phyloP scores from a whole-genome alignment of 2,113 vertebrate genomes.

The Genyomyrus donnyi region DNA sequence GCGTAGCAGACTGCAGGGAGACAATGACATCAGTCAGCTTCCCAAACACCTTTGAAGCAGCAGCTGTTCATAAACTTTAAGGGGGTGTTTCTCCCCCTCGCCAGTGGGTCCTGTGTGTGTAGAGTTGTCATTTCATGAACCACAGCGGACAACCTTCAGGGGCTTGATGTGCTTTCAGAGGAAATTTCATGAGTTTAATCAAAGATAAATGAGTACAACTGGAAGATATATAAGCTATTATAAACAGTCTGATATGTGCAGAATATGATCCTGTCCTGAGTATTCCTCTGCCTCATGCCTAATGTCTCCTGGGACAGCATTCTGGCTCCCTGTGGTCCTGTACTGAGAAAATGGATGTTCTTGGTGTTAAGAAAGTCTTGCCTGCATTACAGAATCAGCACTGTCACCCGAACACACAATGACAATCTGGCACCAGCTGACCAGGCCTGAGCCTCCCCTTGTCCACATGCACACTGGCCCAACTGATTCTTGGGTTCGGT shows the following conservation, averaged over 20 bases:
- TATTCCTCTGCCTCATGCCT: not conserved
- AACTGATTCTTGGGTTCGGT: not conserved
- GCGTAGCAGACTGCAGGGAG: constrained; percentile 62
- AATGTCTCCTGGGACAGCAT: not conserved
- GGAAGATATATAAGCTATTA: not conserved
- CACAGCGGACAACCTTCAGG: not conserved
- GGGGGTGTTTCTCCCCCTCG: not conserved
- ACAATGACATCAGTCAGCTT: not conserved
- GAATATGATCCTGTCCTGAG: not conserved
- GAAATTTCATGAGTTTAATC: not conserved
- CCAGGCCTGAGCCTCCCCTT: not conserved
- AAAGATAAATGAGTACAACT: not conserved
- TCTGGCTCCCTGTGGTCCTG: not conserved
- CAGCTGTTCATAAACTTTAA: not conserved
- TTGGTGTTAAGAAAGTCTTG: not conserved
- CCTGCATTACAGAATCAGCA: not conserved
- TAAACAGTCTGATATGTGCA: not conserved
- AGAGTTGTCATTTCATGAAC: not conserved
- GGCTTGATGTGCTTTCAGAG: not conserved
- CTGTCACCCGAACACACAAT: not conserved
- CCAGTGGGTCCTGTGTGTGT: not conserved
- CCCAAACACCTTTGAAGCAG: not conserved
- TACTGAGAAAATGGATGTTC: not conserved
- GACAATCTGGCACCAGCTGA: not conserved
- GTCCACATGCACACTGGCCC: not conserved